Evolutionary conservation across 2,797 vertebrate genomes (phyloP), one percentile per base, ranked within the genome.

Genomic region (Hafferia zeledoni): DNA sequence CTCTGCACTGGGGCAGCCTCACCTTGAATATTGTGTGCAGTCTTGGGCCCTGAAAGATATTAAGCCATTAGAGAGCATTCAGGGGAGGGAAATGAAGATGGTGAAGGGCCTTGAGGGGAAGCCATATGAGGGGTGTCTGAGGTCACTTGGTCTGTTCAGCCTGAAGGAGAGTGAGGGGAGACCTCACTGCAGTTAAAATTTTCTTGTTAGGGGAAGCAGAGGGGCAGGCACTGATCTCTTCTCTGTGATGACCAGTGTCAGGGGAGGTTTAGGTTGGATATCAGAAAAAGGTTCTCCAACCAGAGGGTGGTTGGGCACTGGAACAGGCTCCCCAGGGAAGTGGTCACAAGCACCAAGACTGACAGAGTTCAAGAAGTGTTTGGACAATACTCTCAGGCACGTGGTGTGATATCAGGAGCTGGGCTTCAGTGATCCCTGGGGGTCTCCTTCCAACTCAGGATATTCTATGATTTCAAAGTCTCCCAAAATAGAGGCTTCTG

Each of bases 51-150:
- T 10, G 5, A 28, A 50, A 30, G 37, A 25, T 20, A 30, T 15
- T 39, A 65, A 22, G 24, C 4, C 33, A 3, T 12, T 50, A 25
- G n/a, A 50, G 11, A 12, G n/a, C 3, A n/a, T 10, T 33, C 13
- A 33, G 17, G 52, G 28, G 9, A 74, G 8, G 4, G 5, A 19
- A 44, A 22, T 9, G 6, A 18, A 80, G 44, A 67, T 15, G 1
- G 3, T 65, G 68, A 59, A 39, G 28, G 8, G 13, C 43, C 71
- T 67, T 39, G 28, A 72, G 9, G 9, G 13, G 23, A 72, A 46
- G 28, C 3, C 17, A 1, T 20, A 14, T 24, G 7, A 57, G 19
- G n/a, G 65, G 23, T 0, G 1, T 7, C 7, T 37, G 27, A 57
- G 18, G n/a, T 28, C 33, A 37, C 27, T 49, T 35, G 46, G 13